Evolutionary conservation across 2,797 vertebrate species (phyloP).

Genomic region (Danionella dracula): DNA sequence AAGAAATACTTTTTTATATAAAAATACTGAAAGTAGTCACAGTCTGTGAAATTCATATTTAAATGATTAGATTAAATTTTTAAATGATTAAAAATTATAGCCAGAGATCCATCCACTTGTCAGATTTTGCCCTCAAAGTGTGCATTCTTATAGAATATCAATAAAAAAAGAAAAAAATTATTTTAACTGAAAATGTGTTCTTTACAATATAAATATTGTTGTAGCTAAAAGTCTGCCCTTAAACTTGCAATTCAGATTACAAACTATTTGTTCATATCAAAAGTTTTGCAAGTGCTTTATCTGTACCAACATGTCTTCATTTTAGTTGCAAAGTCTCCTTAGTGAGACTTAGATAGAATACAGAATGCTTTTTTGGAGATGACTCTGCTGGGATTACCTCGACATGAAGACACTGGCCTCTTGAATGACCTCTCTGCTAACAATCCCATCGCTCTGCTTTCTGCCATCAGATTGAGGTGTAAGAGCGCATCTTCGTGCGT

Average conservation of each 20-base stretch:
- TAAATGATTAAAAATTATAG: slow-evolving; percentile 47
- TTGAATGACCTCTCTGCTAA: slow-evolving; percentile 45
- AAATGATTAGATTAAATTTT: slow-evolving; percentile 50
- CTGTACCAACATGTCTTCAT: not conserved
- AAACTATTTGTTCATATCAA: not conserved
- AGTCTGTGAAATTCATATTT: slow-evolving; percentile 53
- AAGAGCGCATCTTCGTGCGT: not conserved
- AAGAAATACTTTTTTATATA: too few relatives aligned
- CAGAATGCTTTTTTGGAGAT: slow-evolving; percentile 25
- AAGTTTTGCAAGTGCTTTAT: slow-evolving; percentile 3
- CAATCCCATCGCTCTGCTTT: slow-evolving; percentile 47
- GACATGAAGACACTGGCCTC: slow-evolving; percentile 19
- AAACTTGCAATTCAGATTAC: too few relatives aligned
- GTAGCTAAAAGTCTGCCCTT: too few relatives aligned
- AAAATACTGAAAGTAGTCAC: too few relatives aligned
- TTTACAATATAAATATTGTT: too few relatives aligned
- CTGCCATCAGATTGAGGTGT: slow-evolving; percentile 11
- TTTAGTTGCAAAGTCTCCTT: not conserved
- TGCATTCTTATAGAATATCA: slow-evolving; percentile 32
- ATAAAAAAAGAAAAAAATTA: slow-evolving; percentile 42
- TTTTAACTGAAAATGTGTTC: too few relatives aligned
- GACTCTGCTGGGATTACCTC: slow-evolving; percentile 14
- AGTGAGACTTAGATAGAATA: slow-evolving; percentile 48
- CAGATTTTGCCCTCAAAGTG: slow-evolving; percentile 31
- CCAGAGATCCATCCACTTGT: slow-evolving; percentile 46